Conservation (phyloP, 2,888 invertebrate genomes). For the Lobophora halterata region DNA sequence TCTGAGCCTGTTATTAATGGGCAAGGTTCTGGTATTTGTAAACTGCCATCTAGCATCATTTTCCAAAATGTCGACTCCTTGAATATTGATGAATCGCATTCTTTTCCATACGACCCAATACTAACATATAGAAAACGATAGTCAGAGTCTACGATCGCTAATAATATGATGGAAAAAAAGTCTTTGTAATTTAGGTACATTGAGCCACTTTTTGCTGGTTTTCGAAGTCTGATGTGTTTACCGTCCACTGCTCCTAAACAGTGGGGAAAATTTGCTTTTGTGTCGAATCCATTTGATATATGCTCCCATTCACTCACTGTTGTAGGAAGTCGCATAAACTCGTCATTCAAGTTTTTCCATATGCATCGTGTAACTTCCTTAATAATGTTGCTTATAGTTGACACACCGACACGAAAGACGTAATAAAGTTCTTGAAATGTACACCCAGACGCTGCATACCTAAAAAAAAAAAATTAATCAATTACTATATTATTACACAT, state of each 20-base stretch:
- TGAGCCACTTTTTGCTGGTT: conserved; percentile 25
- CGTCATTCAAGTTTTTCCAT: conserved; percentile 23
- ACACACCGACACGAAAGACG: conserved; percentile 26
- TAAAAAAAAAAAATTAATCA: conserved; percentile 18
- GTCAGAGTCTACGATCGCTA: conserved; percentile 26
- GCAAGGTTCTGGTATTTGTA: conserved; percentile 22
- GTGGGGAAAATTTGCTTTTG: conserved; percentile 30
- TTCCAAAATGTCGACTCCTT: conserved; percentile 21
- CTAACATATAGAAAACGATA: conserved; percentile 24
- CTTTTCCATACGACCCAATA: conserved; percentile 28
- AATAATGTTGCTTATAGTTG: conserved; percentile 26
- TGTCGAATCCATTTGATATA: conserved; percentile 30
- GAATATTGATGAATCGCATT: conserved; percentile 20
- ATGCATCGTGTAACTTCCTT: conserved; percentile 25
- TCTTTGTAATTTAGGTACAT: conserved; percentile 27
- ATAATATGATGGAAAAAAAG: conserved; percentile 24
- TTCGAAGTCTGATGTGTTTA: conserved; percentile 31
- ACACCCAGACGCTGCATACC: conserved; percentile 23
- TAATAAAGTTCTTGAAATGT: conserved; percentile 27
- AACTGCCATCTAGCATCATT: conserved; percentile 10
- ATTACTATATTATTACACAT: background rate
- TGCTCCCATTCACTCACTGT: conserved; percentile 25
- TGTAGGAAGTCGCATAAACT: conserved; percentile 19
- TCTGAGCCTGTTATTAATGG: conserved; percentile 22
- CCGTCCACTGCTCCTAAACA: conserved; percentile 29